Conservation (phyloP, 1,140 invertebrate genomes). For the Neotoxoptera formosana region DNA sequence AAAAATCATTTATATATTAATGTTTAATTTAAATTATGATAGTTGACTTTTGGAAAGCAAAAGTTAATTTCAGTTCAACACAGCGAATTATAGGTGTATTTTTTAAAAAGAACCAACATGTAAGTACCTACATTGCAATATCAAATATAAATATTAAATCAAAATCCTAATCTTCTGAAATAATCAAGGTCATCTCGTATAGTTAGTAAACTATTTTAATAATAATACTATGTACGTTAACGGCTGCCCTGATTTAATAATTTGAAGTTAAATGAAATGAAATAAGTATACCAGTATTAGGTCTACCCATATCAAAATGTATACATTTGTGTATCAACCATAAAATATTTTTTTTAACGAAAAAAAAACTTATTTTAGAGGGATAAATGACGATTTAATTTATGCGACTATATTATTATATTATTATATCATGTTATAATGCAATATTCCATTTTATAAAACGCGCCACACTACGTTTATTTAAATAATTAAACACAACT, state of each 20-base stretch:
- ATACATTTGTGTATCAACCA: too few species aligned
- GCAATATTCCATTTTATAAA: background rate
- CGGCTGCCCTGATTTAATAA: background rate
- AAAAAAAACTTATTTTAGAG: background rate
- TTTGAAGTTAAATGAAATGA: background rate
- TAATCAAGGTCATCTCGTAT: background rate
- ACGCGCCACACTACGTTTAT: background rate
- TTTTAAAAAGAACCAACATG: background rate
- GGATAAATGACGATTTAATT: background rate
- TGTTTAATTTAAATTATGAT: background rate
- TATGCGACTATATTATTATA: background rate
- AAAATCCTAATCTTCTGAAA: background rate
- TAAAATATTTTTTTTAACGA: background rate
- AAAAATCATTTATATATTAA: background rate
- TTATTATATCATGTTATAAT: constrained; percentile 1
- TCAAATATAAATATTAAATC: background rate
- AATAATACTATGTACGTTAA: background rate
- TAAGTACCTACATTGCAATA: background rate
- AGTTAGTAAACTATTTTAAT: background rate
- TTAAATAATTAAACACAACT: background rate
- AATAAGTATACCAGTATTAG: background rate
- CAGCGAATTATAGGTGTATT: background rate
- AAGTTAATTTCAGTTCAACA: background rate
- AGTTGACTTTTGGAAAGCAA: background rate
- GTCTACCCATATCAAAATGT: background rate